These are phyloP conservation scores for Alexandromys fortis DNA, from an alignment of 2,113 vertebrate genomes.

Conservation along the genomic window DNA sequence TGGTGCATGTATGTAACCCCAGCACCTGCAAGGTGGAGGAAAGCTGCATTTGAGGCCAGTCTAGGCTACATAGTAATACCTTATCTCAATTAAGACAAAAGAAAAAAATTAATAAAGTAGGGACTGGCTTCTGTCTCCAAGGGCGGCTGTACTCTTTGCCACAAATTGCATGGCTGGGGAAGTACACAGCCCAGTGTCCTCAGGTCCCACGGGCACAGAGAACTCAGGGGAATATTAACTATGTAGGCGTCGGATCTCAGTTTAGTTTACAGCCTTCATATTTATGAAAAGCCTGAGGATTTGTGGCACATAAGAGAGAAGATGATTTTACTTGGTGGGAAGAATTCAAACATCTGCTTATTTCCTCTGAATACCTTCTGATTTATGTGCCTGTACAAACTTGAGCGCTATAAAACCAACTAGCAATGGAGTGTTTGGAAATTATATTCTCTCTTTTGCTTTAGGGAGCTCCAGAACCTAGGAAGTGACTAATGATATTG, in stretches of 20 bases:
- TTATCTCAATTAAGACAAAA: not conserved
- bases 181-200: constrained; percentile 25
- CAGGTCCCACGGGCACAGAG: constrained; percentile 12
- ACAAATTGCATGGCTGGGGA: not conserved
- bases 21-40: not conserved
- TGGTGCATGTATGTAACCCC: not conserved
- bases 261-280: constrained; percentile 55
- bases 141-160: not conserved
- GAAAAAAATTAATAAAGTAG: not conserved
- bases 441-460: constrained; percentile 74
- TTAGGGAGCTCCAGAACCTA: constrained; percentile 75
- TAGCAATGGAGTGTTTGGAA: constrained; percentile 73
- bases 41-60: not conserved
- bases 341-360: constrained; percentile 79
- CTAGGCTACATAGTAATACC: not conserved
- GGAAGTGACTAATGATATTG: constrained; percentile 81
- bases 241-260: constrained; percentile 51
- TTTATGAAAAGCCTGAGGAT: constrained; percentile 70
- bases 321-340: constrained; percentile 79
- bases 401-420: constrained; percentile 72
- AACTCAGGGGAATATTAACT: constrained; percentile 52
- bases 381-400: constrained; percentile 81
- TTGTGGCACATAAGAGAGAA: constrained; percentile 57
- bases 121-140: not conserved
- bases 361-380: constrained; percentile 79